Conservation (phyloP, 2,888 invertebrate genomes). For the Catotricha subobsoleta region DNA sequence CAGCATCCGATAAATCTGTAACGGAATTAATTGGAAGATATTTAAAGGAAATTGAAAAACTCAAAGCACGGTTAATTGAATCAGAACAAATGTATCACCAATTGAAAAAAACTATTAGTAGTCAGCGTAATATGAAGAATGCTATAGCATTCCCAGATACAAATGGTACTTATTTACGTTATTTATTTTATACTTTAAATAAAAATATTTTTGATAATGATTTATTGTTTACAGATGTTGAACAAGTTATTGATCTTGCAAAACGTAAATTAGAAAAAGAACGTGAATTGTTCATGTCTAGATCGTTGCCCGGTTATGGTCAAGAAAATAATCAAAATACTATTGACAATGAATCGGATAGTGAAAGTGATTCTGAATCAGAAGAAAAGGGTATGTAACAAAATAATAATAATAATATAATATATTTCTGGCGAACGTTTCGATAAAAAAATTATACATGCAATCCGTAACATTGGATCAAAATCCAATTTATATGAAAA, state of each 20-base stretch:
- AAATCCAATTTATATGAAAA: no score
- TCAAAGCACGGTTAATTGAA: constrained; percentile 75
- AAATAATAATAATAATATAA: not conserved
- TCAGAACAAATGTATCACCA: constrained; percentile 64
- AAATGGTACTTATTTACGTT: constrained; percentile 15
- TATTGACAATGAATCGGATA: constrained; percentile 38
- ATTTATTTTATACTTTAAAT: not conserved
- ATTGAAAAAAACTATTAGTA: constrained; percentile 33
- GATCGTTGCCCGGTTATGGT: constrained; percentile 24
- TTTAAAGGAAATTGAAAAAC: constrained; percentile 76
- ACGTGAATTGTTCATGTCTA: constrained; percentile 30
- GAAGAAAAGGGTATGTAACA: constrained; percentile 34
- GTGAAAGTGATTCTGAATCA: constrained; percentile 40
- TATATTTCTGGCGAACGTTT: no score
- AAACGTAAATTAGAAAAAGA: constrained; percentile 62
- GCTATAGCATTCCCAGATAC: constrained; percentile 10
- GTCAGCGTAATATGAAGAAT: constrained; percentile 7
- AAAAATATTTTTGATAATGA: not conserved
- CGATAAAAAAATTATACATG: no score
- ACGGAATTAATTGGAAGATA: constrained; percentile 63
- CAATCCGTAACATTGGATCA: no score
- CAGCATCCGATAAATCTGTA: constrained; percentile 35
- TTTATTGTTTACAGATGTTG: constrained; percentile 22
- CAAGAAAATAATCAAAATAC: constrained; percentile 36
- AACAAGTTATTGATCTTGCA: constrained; percentile 50